Evolutionary conservation across 1,140 invertebrate genomes (phyloP).

Genomic region (Pantala flavescens): DNA sequence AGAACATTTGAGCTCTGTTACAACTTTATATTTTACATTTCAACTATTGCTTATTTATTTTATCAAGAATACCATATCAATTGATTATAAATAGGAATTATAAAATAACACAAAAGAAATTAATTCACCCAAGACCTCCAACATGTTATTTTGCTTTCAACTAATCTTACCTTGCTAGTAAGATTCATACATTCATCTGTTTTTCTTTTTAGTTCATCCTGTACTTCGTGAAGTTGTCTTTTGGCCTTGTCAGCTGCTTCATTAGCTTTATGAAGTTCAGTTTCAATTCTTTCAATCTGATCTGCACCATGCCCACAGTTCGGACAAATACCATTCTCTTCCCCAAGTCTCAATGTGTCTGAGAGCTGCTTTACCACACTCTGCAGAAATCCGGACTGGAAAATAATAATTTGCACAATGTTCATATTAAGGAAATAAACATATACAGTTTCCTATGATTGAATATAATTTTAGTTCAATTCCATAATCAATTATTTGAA

Average conservation of each 20-base stretch:
- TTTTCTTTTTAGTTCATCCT: constrained; percentile 67
- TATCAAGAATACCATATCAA: no score
- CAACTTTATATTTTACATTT: no score
- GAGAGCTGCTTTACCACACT: background rate
- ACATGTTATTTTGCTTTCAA: no score
- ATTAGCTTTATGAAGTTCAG: constrained; percentile 38
- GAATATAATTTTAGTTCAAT: no score
- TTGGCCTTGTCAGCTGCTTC: constrained; percentile 57
- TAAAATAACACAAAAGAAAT: no score
- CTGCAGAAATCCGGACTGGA: background rate
- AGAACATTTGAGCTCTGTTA: no score
- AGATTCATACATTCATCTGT: constrained; percentile 67
- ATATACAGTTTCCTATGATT: background rate
- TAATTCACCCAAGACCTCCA: no score
- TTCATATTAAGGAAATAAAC: constrained; percentile 10
- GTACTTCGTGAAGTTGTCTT: constrained; percentile 58
- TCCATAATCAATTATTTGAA: no score
- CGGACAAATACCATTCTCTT: background rate
- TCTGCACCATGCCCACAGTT: background rate
- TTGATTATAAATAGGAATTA: no score
- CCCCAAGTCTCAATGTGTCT: background rate
- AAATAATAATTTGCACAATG: background rate
- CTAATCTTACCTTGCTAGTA: constrained; percentile 57
- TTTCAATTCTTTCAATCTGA: constrained; percentile 35
- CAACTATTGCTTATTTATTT: no score